A percentile compares a stretch with the other conserved stretches of the same genome.
phyloP scores from a whole-genome alignment of 1,140 invertebrate species.

The Archivesica marissinica region DNA sequence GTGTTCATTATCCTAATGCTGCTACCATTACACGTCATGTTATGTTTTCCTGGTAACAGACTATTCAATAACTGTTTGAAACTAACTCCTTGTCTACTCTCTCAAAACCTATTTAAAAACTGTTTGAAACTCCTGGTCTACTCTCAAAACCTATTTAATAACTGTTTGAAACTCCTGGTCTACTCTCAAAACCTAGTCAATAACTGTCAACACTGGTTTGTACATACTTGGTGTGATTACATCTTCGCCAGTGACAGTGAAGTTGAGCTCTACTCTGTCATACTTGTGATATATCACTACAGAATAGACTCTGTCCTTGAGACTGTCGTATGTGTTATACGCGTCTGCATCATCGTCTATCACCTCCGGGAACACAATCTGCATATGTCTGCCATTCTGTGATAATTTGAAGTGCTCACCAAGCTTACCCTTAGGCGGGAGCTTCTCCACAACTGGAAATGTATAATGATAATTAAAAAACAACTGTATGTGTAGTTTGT shows the following conservation, averaged over 20 bases:
- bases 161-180: neutral
- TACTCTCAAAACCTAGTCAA: neutral
- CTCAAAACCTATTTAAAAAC: neutral
- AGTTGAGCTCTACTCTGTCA: neutral
- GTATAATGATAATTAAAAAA: too few species aligned
- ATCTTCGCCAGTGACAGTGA: neutral
- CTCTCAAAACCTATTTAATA: neutral
- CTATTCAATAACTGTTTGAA: too few species aligned
- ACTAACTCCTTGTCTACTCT: neutral
- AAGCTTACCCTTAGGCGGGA: neutral
- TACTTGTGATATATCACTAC: neutral
- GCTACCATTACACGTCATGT: too few species aligned
- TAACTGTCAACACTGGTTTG: neutral
- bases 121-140: neutral
- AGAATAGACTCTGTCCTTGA: neutral
- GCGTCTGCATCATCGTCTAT: neutral
- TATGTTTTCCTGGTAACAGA: too few species aligned
- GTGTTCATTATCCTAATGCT: too few species aligned
- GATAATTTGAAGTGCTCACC: neutral
- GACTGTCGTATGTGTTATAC: conserved; percentile 16
- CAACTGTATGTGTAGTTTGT: neutral
- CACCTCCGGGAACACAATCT: neutral
- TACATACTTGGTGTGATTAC: neutral
- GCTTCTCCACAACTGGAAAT: neutral
- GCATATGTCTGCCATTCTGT: neutral